These are phyloP conservation scores for Setophaga coronata DNA, from an alignment of 2,113 vertebrate species.

Conservation along the genomic window DNA sequence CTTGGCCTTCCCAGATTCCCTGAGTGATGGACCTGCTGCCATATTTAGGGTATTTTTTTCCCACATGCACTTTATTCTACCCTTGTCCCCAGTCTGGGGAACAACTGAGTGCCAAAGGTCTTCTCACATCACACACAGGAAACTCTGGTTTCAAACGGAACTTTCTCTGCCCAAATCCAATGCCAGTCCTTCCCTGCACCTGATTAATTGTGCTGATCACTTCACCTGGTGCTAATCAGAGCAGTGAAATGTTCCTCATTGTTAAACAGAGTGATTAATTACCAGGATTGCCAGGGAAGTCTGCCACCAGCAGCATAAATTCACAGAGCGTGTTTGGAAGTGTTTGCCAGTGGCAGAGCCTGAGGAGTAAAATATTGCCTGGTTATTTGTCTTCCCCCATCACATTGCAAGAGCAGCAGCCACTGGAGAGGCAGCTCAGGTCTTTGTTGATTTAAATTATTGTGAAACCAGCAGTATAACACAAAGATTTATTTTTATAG, in stretches of 20 bases:
- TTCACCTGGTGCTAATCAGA: constrained; percentile 56
- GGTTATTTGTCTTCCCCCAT: constrained; percentile 23
- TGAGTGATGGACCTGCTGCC: background rate
- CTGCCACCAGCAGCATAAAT: constrained; percentile 50
- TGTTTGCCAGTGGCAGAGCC: constrained; percentile 46
- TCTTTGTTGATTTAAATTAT: constrained; percentile 22
- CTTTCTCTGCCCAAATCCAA: background rate
- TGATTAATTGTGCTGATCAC: constrained; percentile 35
- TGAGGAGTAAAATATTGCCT: constrained; percentile 36
- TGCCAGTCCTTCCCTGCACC: background rate
- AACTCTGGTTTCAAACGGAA: background rate
- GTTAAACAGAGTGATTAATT: constrained; percentile 52
- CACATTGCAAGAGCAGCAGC: background rate
- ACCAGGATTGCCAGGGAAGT: constrained; percentile 14
- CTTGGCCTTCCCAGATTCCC: background rate
- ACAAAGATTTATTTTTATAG: background rate
- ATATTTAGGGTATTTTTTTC: background rate
- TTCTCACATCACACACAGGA: background rate
- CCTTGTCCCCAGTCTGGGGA: too few species aligned
- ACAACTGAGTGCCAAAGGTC: background rate
- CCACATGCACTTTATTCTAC: background rate
- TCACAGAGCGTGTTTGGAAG: background rate
- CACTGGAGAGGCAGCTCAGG: background rate
- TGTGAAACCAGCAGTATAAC: background rate
- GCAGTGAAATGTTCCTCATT: constrained; percentile 23